Evolutionary conservation across 2,113 vertebrate species (phyloP).

Genomic region (Mola mola): DNA sequence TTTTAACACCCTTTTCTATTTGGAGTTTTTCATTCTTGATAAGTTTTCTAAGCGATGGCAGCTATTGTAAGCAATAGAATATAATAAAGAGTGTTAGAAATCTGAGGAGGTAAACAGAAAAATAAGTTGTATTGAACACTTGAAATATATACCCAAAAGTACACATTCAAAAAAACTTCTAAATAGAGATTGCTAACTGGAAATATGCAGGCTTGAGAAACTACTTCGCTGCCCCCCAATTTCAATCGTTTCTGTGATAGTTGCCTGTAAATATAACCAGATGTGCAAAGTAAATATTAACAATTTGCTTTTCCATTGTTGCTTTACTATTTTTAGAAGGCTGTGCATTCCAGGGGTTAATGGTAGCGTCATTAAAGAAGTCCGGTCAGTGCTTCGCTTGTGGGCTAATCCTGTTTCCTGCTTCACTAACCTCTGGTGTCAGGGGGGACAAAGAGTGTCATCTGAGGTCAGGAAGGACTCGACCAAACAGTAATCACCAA

Average conservation of each 20-base stretch:
- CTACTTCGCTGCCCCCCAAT: not conserved
- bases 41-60: not conserved
- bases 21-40: not conserved
- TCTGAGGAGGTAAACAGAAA: no score
- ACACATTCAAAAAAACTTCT: not conserved
- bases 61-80: not conserved
- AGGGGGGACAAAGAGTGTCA: conserved; percentile 88
- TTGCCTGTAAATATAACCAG: conserved; percentile 75
- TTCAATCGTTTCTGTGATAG: conserved; percentile 16
- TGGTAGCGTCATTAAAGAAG: conserved; percentile 93
- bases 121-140: not conserved
- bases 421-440: conserved; percentile 92
- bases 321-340: conserved; percentile 90
- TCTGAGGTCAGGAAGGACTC: conserved; percentile 83
- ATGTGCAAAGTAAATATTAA: conserved; percentile 78
- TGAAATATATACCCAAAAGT: not conserved
- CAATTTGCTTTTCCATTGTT: conserved; percentile 74
- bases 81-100: not conserved
- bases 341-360: conserved; percentile 85
- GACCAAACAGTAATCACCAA: conserved; percentile 87
- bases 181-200: not conserved
- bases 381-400: conserved; percentile 78
- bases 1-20: not conserved
- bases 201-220: conserved; percentile 5
- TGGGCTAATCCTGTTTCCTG: conserved; percentile 91